Evolutionary conservation across 2,888 invertebrate species (phyloP), one percentile per base, ranked within the genome.

Genomic region (Catocala sponsa): DNA sequence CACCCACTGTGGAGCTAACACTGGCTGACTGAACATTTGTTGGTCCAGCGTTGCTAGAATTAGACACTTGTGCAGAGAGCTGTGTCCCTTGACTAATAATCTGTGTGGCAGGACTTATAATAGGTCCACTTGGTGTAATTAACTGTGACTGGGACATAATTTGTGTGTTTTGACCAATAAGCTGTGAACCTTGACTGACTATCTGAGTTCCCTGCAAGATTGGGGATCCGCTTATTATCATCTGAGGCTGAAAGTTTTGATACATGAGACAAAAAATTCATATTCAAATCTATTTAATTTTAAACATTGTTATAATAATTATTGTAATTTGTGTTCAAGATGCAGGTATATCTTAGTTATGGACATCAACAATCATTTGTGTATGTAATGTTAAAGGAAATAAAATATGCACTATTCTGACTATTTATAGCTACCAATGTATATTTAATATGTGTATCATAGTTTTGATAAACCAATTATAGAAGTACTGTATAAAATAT

Each of bases 31-130:
- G 89, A 44, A 83, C 78, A 78, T 81, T 87, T 55, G 63, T 63
- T 35, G 68, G 60, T 11, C 81, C 84, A 48, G 79, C 75, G 69
- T 81, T 88, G 70, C 74, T 88, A 15, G 89, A 65, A 68, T 80
- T 89, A 41, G 91, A 84, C 35, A 86, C 86, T 76, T 88, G 92
- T 57, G 88, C 89, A 55, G 91, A 87, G 12, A 93, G 72, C 70
- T 94, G 94, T 10, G 89, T 90, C 12, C 94, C 94, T 82, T 94
- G 94, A 68, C 94, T 94, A 66, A 94, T 94, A 11, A 94, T 94
- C 71, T 94, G 94, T 32, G 94, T 94, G 32, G 87, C 91, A 6
- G 92, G 92, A 69, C 90, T 91, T 54, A 92, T 70, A 12, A 92
- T 80, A 68, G 91, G 91, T 2, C 91, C 89, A 65, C 86, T 85